phyloP scores from a whole-genome alignment of 2,888 invertebrate genomes.

The Calliopum simillimum region DNA sequence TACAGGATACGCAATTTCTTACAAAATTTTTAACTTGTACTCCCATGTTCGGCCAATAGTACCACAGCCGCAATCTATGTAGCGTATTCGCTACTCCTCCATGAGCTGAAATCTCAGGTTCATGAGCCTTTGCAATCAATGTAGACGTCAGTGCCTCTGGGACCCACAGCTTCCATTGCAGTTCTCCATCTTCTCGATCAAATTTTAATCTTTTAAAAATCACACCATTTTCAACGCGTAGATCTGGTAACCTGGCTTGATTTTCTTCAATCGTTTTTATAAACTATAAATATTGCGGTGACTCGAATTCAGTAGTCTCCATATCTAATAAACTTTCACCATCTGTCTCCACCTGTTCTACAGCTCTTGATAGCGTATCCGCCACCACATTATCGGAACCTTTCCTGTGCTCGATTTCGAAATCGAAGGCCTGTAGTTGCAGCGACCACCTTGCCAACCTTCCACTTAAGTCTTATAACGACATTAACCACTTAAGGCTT shows the following conservation, averaged over 20 bases:
- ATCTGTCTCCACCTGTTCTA: neutral
- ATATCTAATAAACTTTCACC: neutral
- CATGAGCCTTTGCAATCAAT: constrained; percentile 19
- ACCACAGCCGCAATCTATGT: constrained; percentile 1
- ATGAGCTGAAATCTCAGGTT: constrained; percentile 1
- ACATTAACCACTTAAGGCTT: too few species aligned
- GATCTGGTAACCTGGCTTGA: constrained; percentile 17
- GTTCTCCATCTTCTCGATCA: neutral
- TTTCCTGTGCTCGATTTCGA: neutral
- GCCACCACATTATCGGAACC: constrained; percentile 24
- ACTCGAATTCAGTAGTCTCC: neutral
- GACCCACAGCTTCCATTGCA: constrained; percentile 32
- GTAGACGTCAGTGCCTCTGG: constrained; percentile 12
- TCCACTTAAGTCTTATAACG: too few species aligned
- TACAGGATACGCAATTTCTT: too few species aligned
- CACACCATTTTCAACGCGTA: constrained; percentile 15
- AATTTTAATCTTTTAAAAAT: constrained; percentile 11
- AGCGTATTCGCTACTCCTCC: constrained; percentile 29
- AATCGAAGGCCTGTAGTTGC: neutral
- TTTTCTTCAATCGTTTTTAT: constrained; percentile 12
- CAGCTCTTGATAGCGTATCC: constrained; percentile 6
- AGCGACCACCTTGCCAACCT: too few species aligned
- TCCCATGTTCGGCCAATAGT: too few species aligned
- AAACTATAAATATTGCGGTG: constrained; percentile 5
- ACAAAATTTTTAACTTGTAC: too few species aligned